Evolutionary conservation across 2,797 vertebrate genomes (phyloP).

Genomic region (Myripristis murdjan): DNA sequence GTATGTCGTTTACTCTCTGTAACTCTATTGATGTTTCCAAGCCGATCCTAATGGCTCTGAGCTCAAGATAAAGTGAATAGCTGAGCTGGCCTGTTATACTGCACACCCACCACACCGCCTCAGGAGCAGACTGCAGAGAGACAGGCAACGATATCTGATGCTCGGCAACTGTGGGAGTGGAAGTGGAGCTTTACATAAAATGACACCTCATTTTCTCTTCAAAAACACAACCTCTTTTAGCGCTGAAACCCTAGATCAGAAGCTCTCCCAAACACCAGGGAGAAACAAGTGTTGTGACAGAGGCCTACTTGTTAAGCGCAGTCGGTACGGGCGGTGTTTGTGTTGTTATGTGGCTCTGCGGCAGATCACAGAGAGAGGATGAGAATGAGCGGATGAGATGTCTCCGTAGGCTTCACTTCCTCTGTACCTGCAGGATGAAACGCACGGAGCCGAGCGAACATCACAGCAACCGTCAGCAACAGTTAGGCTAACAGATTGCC

Average conservation of each 20-base stretch:
- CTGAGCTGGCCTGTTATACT: constrained; percentile 26
- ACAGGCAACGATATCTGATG: constrained; percentile 21
- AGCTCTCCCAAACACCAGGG: background rate
- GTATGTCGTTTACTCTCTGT: constrained; percentile 15
- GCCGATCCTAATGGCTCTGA: constrained; percentile 24
- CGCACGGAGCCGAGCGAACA: constrained; percentile 55
- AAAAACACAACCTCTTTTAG: background rate
- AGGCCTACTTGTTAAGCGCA: constrained; percentile 16
- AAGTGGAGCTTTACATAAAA: background rate
- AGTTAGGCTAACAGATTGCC: constrained; percentile 74
- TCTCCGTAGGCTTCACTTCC: constrained; percentile 68
- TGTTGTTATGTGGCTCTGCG: constrained; percentile 52
- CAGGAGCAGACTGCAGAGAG: constrained; percentile 15
- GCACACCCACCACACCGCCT: background rate
- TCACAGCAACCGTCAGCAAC: constrained; percentile 72
- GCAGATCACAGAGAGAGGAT: constrained; percentile 67
- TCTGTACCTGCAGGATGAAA: constrained; percentile 80
- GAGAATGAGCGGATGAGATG: constrained; percentile 60
- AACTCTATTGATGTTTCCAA: constrained; percentile 30
- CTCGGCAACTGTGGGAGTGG: background rate
- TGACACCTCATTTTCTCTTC: background rate
- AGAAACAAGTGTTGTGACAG: constrained; percentile 15
- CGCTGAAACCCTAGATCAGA: constrained; percentile 10
- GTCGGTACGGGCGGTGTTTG: constrained; percentile 32
- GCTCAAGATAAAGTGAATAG: constrained; percentile 15